Conservation (phyloP, 2,888 invertebrate genomes). For the Diaperis boleti region DNA sequence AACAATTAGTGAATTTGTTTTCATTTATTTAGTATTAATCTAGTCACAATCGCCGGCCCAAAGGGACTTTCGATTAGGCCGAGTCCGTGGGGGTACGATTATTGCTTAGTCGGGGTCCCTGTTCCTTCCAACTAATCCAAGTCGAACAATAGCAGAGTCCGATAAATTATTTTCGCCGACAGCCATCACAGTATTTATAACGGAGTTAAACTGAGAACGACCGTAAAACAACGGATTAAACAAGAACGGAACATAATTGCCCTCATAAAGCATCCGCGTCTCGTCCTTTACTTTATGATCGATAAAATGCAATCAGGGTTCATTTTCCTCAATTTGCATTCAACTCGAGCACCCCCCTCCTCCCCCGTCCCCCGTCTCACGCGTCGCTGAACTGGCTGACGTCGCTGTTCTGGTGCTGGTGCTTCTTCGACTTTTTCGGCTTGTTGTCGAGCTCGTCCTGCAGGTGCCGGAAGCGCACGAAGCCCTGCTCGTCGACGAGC, state of each 20-base stretch:
- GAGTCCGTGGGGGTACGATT: constrained; percentile 1
- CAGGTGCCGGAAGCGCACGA: constrained; percentile 85
- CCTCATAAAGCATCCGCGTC: constrained; percentile 25
- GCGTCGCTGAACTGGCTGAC: constrained; percentile 64
- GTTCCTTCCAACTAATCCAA: constrained; percentile 11
- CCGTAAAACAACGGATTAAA: constrained; percentile 23
- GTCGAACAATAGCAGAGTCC: constrained; percentile 1
- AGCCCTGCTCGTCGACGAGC: constrained; percentile 92
- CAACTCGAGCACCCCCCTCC: background rate
- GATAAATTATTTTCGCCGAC: constrained; percentile 20
- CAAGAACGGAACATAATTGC: constrained; percentile 21
- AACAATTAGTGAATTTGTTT: constrained; percentile 46
- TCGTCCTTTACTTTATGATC: constrained; percentile 26
- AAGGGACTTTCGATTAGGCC: constrained; percentile 8
- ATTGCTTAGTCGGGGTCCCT: background rate
- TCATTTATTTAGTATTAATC: too few species aligned
- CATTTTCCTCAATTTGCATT: constrained; percentile 25
- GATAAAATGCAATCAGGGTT: constrained; percentile 26
- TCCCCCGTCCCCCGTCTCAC: constrained; percentile 49
- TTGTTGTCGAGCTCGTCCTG: constrained; percentile 55
- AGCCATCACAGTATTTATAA: constrained; percentile 25
- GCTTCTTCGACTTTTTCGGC: constrained; percentile 51
- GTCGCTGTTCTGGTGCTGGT: constrained; percentile 53
- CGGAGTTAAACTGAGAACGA: constrained; percentile 22
- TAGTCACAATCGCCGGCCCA: too few species aligned